A percentile compares a stretch with the other conserved stretches of the same genome.
These are phyloP conservation scores for Lampris megalopsis DNA, from an alignment of 2,113 vertebrate genomes.

Conservation along the genomic window DNA sequence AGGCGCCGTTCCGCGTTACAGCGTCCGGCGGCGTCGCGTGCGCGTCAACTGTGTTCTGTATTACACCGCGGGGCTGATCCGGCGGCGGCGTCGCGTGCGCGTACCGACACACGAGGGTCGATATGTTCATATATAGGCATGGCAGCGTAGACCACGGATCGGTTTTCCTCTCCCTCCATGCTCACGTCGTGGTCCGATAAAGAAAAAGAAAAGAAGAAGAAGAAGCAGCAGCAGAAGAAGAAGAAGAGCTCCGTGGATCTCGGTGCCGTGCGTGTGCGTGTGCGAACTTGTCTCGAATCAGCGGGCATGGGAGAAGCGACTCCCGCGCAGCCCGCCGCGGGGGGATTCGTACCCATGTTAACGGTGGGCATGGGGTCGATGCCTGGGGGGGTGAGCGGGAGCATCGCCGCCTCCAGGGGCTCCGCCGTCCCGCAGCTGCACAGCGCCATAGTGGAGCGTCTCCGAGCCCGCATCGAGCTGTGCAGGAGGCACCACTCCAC, in stretches of 20 bases:
- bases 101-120: too few relatives aligned
- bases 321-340: constrained; percentile 87
- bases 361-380: constrained; percentile 83
- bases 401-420: constrained; percentile 82
- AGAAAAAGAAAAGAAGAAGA: too few relatives aligned
- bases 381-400: constrained; percentile 76
- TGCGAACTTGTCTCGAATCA: constrained; percentile 47
- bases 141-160: too few relatives aligned
- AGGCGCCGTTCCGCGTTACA: too few relatives aligned
- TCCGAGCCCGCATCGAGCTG: constrained; percentile 92
- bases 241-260: constrained; percentile 49
- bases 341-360: constrained; percentile 79
- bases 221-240: too few relatives aligned
- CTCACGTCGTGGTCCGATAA: constrained; percentile 41
- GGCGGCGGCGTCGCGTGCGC: too few relatives aligned
- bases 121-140: too few relatives aligned
- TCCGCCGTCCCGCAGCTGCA: constrained; percentile 89
- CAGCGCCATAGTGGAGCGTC: constrained; percentile 94
- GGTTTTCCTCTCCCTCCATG: constrained; percentile 43
- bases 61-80: too few relatives aligned
- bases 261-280: constrained; percentile 12
- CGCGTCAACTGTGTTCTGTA: too few relatives aligned
- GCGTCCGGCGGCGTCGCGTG: too few relatives aligned
- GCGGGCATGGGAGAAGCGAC: constrained; percentile 91
- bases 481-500: constrained; percentile 94